Evolutionary conservation across 1,140 invertebrate genomes (phyloP).

Genomic region (Monomorium pharaonis): DNA sequence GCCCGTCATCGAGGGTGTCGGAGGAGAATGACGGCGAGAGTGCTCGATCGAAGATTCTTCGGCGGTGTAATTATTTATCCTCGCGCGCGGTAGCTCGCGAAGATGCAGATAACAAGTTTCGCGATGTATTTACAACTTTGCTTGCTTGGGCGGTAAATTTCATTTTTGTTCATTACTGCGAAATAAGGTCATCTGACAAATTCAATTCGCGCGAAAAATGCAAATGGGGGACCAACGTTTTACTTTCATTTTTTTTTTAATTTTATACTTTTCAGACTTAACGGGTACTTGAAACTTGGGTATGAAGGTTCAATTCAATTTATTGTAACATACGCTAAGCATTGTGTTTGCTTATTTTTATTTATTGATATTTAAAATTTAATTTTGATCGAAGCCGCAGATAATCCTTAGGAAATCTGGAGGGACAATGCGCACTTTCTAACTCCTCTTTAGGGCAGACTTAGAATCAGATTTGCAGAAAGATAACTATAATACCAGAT

Average conservation of each 20-base stretch:
- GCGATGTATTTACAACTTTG: not conserved
- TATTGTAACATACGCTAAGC: not conserved
- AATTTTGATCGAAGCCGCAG: not conserved
- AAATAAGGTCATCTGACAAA: not conserved
- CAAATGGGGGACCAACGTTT: not conserved
- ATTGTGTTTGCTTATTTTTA: not conserved
- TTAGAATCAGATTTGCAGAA: not conserved
- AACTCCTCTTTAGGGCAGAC: not conserved
- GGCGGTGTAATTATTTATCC: conserved; percentile 37
- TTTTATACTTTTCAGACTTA: not conserved
- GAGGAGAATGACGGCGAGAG: not conserved
- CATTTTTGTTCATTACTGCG: not conserved
- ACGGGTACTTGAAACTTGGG: not conserved
- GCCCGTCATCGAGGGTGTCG: conserved; percentile 39
- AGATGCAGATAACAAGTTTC: not conserved
- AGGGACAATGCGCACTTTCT: not conserved
- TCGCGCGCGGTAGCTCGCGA: not conserved
- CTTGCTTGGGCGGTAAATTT: not conserved
- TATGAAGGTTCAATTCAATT: not conserved
- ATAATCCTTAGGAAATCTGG: not conserved
- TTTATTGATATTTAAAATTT: not conserved
- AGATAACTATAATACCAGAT: conserved; percentile 13
- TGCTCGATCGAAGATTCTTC: not conserved
- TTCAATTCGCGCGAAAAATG: not conserved
- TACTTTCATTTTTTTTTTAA: not conserved